Evolutionary conservation across 2,113 vertebrate genomes (phyloP), one percentile per base, ranked within the genome.

Genomic region (Cyanoliseus patagonus): DNA sequence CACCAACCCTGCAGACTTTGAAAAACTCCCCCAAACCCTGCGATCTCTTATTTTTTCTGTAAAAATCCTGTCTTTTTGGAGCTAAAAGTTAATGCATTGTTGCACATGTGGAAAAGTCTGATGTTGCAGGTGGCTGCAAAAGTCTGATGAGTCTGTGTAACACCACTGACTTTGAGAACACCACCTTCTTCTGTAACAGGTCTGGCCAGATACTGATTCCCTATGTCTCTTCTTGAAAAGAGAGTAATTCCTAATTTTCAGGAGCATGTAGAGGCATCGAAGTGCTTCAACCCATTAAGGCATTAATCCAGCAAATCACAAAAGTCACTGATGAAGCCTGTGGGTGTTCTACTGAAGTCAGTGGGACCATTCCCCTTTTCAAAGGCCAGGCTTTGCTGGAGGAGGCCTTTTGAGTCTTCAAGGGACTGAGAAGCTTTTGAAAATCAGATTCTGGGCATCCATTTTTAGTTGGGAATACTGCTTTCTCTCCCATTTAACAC

Each of bases 101-200:
- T 82, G 23, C 2, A 0, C 6, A 11, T 7, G 10, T 63, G 30
- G 62, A 64, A 30, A 86, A 33, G 33, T 23, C 55, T 23, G 33
- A n/a, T 57, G 55, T 33, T 79, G 53, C 13, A 16, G 0, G 0
- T 1, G 4, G 7, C 6, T 9, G 1, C 12, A 47, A 64, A 79
- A 83, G 11, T 64, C 47, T 39, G 74, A 72, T 53, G 39, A 63
- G 39, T 37, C 28, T 12, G 5, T 42, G 15, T 8, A 11, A 13
- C 37, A 47, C 17, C 30, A 30, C 4, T 52, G 49, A 55, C 17
- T 46, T 53, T 25, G 30, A 77, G 52, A 72, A 27, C 44, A 23
- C 28, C 1, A 1, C 59, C 25, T 11, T 77, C n/a, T 31, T 77
- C 49, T 28, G 4, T 23, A n/a, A 51, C 18, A 44, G 27, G 2